Base-by-base conservation (phyloP, 1,140 invertebrate genomes). In the Drosophila leontia region DNA sequence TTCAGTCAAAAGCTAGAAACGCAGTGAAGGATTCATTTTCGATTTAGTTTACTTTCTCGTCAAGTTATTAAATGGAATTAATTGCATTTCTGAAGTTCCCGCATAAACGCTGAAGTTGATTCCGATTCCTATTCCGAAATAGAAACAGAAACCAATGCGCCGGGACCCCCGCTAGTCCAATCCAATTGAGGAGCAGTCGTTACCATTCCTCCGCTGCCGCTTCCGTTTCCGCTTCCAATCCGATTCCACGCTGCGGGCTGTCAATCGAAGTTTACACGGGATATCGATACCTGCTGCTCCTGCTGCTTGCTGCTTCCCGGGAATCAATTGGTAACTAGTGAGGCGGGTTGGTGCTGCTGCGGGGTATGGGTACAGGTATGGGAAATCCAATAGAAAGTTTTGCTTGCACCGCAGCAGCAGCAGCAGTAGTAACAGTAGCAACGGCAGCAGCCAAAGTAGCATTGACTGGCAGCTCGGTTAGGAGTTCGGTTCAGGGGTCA, bases 191-290 rank as follows among this genome's bases (percentile, higher is more conserved):
- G 57, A 65, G 34, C 29, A 42, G 39, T 62, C 57, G 62, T 65
- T 62, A 62, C 57, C 57, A 56, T 15, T 39, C 29, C 26, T 26
- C 60, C 60, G 19, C 19, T 3, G 19, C 45, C 45, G 44, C 64
- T 68, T 32, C 35, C 45, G 50, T 32, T 44, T 23, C 34, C 55
- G 42, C 39, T 48, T 39, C 42, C 44, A 51, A 41, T 48, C 56
- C 58, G 35, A 62, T 69, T 65, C 39, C 34, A 39, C 34, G 82
- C 82, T 76, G 48, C 45, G 64, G 78, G 78, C 82, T 72, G 68
- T 84, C 82, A 77, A 74, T 84, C 74, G 63, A 86, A 79, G 82
- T 82, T 82, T 70, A 68, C 76, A 72, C 82, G 65, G 51, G 64
- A 69, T 68, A 72, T 83, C 71, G 61, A 63, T 48, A 63, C 77